These are phyloP conservation scores for Unio delphinus DNA, from an alignment of 2,888 invertebrate genomes.

Conservation along the genomic window DNA sequence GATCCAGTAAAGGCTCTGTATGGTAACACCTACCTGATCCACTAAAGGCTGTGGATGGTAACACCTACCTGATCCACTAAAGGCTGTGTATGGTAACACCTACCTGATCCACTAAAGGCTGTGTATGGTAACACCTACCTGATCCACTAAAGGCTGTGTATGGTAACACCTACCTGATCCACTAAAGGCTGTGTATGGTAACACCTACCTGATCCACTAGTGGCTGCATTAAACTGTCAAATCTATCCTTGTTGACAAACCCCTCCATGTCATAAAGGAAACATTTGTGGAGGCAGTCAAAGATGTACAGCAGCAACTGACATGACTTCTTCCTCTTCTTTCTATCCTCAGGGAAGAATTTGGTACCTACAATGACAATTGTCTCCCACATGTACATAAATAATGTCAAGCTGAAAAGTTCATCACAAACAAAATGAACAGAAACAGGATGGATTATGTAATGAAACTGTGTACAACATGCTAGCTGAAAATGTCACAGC, in stretches of 20 bases:
- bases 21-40: too few relatives aligned
- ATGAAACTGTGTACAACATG: too few relatives aligned
- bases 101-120: too few relatives aligned
- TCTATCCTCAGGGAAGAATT: conserved; percentile 52
- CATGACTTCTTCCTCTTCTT: conserved; percentile 73
- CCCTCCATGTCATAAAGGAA: conserved; percentile 88
- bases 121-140: too few relatives aligned
- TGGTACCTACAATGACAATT: conserved; percentile 42
- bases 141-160: too few relatives aligned
- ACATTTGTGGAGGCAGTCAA: conserved; percentile 83
- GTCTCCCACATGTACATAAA: neutral
- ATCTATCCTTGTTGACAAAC: conserved; percentile 88
- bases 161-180: too few relatives aligned
- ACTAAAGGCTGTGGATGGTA: too few relatives aligned
- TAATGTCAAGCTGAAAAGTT: conserved; percentile 1
- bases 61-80: too few relatives aligned
- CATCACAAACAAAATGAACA: neutral
- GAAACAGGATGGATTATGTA: too few relatives aligned
- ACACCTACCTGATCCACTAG: conserved; percentile 84
- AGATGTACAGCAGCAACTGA: conserved; percentile 80
- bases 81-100: too few relatives aligned
- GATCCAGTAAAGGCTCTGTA: too few relatives aligned
- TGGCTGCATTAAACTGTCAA: conserved; percentile 87
- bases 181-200: neutral
- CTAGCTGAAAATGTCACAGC: too few relatives aligned